phyloP scores from a whole-genome alignment of 2,888 invertebrate species.

The Drosophila limbata region DNA sequence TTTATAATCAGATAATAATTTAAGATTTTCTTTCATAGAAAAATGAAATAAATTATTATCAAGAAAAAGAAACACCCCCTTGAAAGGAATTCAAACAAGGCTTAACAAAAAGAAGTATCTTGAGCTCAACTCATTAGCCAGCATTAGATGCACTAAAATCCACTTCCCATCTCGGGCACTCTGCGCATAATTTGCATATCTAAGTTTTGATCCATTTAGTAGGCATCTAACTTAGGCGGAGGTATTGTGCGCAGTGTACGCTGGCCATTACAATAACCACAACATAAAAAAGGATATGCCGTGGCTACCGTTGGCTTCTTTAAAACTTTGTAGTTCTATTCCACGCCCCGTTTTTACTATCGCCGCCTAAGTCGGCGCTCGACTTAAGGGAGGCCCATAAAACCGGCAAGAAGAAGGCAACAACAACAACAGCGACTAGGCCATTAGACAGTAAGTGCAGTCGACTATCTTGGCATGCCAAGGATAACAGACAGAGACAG shows the following conservation, averaged over 20 bases:
- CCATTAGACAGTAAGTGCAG: conserved; percentile 74
- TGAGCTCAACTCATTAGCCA: conserved; percentile 41
- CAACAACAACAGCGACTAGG: conserved; percentile 43
- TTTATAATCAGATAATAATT: no score
- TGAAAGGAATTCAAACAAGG: background rate
- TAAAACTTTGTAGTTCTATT: conserved; percentile 70
- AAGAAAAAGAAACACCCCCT: background rate
- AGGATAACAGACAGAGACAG: conserved; percentile 56
- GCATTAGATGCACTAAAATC: conserved; percentile 6
- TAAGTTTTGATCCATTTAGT: conserved; percentile 21
- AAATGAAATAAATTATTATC: background rate
- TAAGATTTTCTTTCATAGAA: background rate
- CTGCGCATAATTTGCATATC: conserved; percentile 67
- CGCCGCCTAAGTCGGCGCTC: conserved; percentile 57
- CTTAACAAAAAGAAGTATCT: background rate
- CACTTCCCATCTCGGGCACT: conserved; percentile 7
- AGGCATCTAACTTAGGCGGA: conserved; percentile 21
- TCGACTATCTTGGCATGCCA: conserved; percentile 60
- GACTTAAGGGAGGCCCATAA: conserved; percentile 73
- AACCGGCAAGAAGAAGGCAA: conserved; percentile 44
- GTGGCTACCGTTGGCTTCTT: conserved; percentile 55
- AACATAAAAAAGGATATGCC: conserved; percentile 78
- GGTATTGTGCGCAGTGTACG: conserved; percentile 60
- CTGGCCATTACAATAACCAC: conserved; percentile 77
- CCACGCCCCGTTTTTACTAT: conserved; percentile 76